Evolutionary conservation across 2,888 invertebrate species (phyloP).

Genomic region (Neocrepidodera transversa): DNA sequence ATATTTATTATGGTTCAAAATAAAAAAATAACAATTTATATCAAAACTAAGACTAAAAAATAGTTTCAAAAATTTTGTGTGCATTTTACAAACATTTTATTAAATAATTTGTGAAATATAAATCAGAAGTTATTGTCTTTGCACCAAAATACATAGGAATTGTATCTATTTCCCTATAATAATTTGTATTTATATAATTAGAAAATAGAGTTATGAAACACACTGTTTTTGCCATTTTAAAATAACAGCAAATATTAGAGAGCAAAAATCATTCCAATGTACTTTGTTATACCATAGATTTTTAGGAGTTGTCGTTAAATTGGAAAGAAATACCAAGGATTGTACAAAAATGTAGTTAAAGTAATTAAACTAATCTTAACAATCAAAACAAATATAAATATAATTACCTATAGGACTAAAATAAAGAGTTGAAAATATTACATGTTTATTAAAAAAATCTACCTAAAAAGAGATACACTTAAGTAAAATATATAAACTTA

Average conservation of each 20-base stretch:
- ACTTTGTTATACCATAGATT: constrained; percentile 12
- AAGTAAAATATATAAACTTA: constrained; percentile 52
- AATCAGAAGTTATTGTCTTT: constrained; percentile 35
- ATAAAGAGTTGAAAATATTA: constrained; percentile 55
- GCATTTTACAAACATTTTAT: too few relatives aligned
- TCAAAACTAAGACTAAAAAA: too few relatives aligned
- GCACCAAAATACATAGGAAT: constrained; percentile 38
- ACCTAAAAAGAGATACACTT: constrained; percentile 54
- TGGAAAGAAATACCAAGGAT: constrained; percentile 31
- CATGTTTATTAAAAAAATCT: constrained; percentile 55
- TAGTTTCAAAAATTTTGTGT: too few relatives aligned
- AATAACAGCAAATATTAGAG: constrained; percentile 1
- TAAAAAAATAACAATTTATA: too few relatives aligned
- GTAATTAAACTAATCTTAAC: constrained; percentile 44
- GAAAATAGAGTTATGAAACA: not conserved
- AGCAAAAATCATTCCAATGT: constrained; percentile 25
- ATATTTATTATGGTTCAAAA: too few relatives aligned
- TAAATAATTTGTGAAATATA: too few relatives aligned
- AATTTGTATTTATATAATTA: not conserved
- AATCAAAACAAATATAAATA: constrained; percentile 57
- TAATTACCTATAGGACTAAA: constrained; percentile 57
- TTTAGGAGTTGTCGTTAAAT: constrained; percentile 15
- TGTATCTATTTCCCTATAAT: not conserved
- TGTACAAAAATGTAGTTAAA: constrained; percentile 37
- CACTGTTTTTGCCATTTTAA: not conserved